A percentile compares a stretch with the other conserved stretches of the same genome.
These are phyloP conservation scores for Polylopha cassiicola DNA, from an alignment of 2,888 invertebrate species.

Conservation along the genomic window DNA sequence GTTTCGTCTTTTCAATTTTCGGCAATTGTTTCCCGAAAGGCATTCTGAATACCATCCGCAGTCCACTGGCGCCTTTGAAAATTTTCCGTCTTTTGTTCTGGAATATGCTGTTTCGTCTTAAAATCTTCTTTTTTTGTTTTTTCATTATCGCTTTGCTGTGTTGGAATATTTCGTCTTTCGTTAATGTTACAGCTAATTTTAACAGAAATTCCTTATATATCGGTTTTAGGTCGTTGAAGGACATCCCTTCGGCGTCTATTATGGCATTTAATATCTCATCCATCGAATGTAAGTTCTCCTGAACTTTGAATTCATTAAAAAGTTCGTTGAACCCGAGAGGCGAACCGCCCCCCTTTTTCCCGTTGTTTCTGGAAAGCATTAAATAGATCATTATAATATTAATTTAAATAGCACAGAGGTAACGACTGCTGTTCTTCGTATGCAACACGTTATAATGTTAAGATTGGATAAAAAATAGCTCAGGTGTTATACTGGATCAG, in stretches of 20 bases:
- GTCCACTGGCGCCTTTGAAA: conserved; percentile 77
- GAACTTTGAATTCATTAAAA: conserved; percentile 90
- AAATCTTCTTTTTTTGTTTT: conserved; percentile 84
- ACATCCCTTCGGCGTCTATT: conserved; percentile 94
- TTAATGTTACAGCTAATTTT: conserved; percentile 90
- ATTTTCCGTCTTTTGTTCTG: conserved; percentile 78
- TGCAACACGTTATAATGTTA: conserved; percentile 31
- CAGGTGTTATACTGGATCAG: conserved; percentile 44
- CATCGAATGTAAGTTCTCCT: conserved; percentile 91
- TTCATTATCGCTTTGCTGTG: conserved; percentile 94
- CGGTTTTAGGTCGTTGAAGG: conserved; percentile 93
- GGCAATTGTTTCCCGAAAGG: conserved; percentile 69
- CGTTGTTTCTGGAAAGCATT: conserved; percentile 74
- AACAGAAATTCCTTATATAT: conserved; percentile 93
- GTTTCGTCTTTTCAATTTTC: conserved; percentile 50
- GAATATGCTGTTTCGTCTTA: conserved; percentile 74
- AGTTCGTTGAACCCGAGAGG: conserved; percentile 91
- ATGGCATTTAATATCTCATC: conserved; percentile 93
- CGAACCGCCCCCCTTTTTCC: conserved; percentile 83
- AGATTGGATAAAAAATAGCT: conserved; percentile 32
- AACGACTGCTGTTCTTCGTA: conserved; percentile 1
- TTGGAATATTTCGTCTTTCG: conserved; percentile 94
- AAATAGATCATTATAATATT: conserved; percentile 15
- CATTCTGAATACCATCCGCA: conserved; percentile 81
- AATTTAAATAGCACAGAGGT: conserved; percentile 14